Base-by-base conservation (phyloP, 2,888 invertebrate genomes). In the Seira musarum region DNA sequence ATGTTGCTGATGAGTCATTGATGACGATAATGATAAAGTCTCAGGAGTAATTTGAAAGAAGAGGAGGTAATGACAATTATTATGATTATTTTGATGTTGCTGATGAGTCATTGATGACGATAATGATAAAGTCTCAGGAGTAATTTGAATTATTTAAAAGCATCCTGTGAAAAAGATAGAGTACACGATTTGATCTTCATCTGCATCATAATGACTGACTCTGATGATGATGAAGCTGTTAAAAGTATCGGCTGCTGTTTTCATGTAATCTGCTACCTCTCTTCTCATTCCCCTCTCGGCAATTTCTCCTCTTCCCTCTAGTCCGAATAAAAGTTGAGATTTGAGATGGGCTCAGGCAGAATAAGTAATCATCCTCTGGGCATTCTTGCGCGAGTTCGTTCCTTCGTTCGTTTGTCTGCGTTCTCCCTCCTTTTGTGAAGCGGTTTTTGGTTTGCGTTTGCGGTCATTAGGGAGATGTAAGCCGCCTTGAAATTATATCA, bases 401-500 rank as follows among this genome's bases (percentile, higher is more conserved):
- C 49, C 15, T n/a, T 3, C 49, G 13, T 5, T 60, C 60, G 30
- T 30, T 30, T 8, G 30, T 8, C 30, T 5, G 30, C 30, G 8
- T 57, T 61, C 63, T 63, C 65, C 30, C 60, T 19, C 57, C 25
- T 24, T 66, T n/a, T 3, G 6, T 60, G 60, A 19, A 19, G 8
- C 60, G 22, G 6, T 10, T 60, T 60, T 60, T 49, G 30, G 30
- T 30, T 25, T 53, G n/a, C 74, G 17, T 53, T 66, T 75, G 40
- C 64, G 67, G 67, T 67, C 67, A 75, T 75, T 75, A 75, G 21
- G 67, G 8, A 57, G 40, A 60, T 60, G 61, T n/a, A 67, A 75
- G 67, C 74, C 67, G 74, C 74, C 67, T 60, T 46, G 46, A 75
- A 75, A 75, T 67, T 75, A 75, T 60, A 25, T 53, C 60, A 60